Conservation (phyloP, 1,140 invertebrate species). For the Colletes latitarsis region DNA sequence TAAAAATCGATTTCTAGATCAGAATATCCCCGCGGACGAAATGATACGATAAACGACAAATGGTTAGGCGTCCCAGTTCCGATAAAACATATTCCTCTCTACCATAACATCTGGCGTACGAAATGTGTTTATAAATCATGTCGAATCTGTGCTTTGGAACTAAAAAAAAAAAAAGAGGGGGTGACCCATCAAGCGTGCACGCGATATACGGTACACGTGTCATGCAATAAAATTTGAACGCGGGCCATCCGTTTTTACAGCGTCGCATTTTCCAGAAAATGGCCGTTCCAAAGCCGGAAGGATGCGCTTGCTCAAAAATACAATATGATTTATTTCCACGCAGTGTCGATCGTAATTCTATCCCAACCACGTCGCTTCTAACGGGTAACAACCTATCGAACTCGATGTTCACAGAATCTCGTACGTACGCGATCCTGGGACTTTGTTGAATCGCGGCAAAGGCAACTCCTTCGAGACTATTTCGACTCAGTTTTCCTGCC, state of each 20-base stretch:
- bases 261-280: conserved; percentile 4
- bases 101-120: neutral
- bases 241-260: conserved; percentile 4
- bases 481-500: conserved; percentile 18
- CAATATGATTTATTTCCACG: conserved; percentile 47
- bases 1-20: too few species aligned
- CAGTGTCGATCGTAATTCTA: conserved; percentile 18
- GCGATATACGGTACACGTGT: conserved; percentile 25
- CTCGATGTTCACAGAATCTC: conserved; percentile 14
- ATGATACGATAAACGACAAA: too few species aligned
- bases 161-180: neutral
- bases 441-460: neutral
- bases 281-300: conserved; percentile 12
- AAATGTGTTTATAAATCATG: conserved; percentile 34
- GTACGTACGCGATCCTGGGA: neutral
- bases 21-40: too few species aligned
- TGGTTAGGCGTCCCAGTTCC: neutral
- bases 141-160: conserved; percentile 7
- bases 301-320: conserved; percentile 41
- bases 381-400: neutral
- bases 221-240: conserved; percentile 28
- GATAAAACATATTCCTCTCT: too few species aligned
- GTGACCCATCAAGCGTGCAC: conserved; percentile 1
- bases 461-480: neutral
- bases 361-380: conserved; percentile 5